phyloP scores from a whole-genome alignment of 2,113 vertebrate genomes.

The Silurus asotus region DNA sequence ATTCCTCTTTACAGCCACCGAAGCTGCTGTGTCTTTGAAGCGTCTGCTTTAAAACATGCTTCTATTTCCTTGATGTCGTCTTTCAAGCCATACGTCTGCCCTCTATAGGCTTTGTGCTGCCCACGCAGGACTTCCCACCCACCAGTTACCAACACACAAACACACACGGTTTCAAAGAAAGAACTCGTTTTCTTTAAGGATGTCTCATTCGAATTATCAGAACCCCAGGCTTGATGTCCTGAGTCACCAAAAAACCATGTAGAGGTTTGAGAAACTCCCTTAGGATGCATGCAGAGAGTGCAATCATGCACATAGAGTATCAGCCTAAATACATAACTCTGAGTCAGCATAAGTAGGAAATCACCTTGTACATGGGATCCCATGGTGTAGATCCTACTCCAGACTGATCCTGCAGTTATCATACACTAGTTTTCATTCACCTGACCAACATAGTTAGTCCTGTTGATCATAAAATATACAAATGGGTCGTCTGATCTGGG shows the following conservation, averaged over 20 bases:
- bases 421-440: not conserved
- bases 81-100: constrained; percentile 16
- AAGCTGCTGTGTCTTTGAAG: not conserved
- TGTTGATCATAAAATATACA: not conserved
- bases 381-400: no score
- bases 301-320: not conserved
- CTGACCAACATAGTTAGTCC: not conserved
- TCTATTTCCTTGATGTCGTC: constrained; percentile 23
- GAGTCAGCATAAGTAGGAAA: not conserved
- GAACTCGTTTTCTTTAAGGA: constrained; percentile 1
- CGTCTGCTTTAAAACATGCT: constrained; percentile 13
- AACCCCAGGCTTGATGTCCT: not conserved
- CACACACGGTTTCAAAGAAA: constrained; percentile 29
- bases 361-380: not conserved
- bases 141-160: not conserved
- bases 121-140: constrained; percentile 24
- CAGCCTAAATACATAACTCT: not conserved
- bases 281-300: not conserved
- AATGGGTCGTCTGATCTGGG: not conserved
- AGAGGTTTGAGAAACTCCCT: constrained; percentile 1
- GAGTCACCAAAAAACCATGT: constrained; percentile 15
- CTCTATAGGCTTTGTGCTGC: constrained; percentile 22
- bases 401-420: not conserved
- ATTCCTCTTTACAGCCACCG: constrained; percentile 16
- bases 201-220: constrained; percentile 1